Evolutionary conservation across 1,140 invertebrate genomes (phyloP).

Genomic region (Drosophila sechellia): DNA sequence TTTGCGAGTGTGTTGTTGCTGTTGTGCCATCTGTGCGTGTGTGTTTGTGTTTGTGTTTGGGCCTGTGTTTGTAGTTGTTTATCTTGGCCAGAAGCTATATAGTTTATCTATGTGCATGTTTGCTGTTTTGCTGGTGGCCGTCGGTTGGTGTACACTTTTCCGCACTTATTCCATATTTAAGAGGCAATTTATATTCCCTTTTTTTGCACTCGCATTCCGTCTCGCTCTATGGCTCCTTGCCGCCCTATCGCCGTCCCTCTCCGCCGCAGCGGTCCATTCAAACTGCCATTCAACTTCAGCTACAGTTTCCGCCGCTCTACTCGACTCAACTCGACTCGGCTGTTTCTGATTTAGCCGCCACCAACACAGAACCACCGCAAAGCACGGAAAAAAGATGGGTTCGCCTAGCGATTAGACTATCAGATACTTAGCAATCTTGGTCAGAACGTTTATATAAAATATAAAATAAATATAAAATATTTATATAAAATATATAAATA

Average conservation of each 20-base stretch:
- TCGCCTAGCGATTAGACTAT: background rate
- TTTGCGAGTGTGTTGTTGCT: slow-evolving; percentile 12
- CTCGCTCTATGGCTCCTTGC: slow-evolving; percentile 10
- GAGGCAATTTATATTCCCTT: slow-evolving; percentile 85
- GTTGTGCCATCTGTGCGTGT: slow-evolving; percentile 17
- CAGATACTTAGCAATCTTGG: background rate
- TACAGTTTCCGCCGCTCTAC: slow-evolving; percentile 48
- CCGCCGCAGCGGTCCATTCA: slow-evolving; percentile 37
- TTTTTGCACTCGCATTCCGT: slow-evolving; percentile 55
- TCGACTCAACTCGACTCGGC: slow-evolving; percentile 1
- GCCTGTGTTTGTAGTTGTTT: slow-evolving; percentile 55
- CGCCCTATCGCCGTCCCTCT: slow-evolving; percentile 7
- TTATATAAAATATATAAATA: no score
- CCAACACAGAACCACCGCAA: slow-evolving; percentile 18
- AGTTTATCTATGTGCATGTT: slow-evolving; percentile 82
- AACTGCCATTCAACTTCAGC: slow-evolving; percentile 61
- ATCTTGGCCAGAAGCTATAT: slow-evolving; percentile 75
- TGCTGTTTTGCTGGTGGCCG: slow-evolving; percentile 55
- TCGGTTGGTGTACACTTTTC: slow-evolving; percentile 65
- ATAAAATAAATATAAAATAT: no score
- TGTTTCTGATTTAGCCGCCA: slow-evolving; percentile 53
- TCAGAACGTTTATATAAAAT: no score
- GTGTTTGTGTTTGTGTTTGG: slow-evolving; percentile 4
- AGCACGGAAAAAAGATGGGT: slow-evolving; percentile 14
- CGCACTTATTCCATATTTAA: slow-evolving; percentile 84